Evolutionary conservation across 2,888 invertebrate genomes (phyloP).

Genomic region (Conomelus anceps): DNA sequence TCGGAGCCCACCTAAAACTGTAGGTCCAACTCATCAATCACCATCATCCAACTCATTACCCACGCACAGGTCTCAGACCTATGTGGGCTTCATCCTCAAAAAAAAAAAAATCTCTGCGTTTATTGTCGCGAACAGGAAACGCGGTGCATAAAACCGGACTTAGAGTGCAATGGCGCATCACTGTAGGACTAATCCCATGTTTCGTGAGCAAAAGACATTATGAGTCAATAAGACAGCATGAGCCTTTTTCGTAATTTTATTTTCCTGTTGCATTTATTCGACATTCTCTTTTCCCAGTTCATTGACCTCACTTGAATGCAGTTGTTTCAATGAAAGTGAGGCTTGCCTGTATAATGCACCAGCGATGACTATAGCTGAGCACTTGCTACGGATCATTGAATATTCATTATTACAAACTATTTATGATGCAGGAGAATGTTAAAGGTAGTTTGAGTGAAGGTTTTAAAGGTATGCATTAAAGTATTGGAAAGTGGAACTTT

Average conservation of each 20-base stretch:
- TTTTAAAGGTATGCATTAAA: neutral
- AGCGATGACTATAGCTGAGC: neutral
- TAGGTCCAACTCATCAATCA: no score
- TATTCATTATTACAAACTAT: neutral
- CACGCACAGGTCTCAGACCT: no score
- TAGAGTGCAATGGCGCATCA: no score
- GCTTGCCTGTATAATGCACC: neutral
- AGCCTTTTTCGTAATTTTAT: neutral
- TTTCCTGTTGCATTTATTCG: neutral
- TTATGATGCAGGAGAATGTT: neutral
- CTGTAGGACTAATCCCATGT: neutral
- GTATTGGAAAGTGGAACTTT: neutral
- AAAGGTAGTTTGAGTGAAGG: neutral
- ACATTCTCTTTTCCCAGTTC: neutral
- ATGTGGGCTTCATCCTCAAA: no score
- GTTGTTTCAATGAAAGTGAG: neutral
- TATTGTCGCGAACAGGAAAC: no score
- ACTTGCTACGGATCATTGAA: neutral
- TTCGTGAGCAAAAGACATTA: neutral
- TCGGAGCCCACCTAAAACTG: no score
- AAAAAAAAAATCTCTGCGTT: no score
- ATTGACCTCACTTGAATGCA: neutral
- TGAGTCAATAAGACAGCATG: neutral
- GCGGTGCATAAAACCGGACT: no score
- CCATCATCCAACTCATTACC: no score